Percentiles rank a stretch among this genome's conserved stretches.
phyloP scores from a whole-genome alignment of 2,113 vertebrate species.

The Macroglossus sobrinus region DNA sequence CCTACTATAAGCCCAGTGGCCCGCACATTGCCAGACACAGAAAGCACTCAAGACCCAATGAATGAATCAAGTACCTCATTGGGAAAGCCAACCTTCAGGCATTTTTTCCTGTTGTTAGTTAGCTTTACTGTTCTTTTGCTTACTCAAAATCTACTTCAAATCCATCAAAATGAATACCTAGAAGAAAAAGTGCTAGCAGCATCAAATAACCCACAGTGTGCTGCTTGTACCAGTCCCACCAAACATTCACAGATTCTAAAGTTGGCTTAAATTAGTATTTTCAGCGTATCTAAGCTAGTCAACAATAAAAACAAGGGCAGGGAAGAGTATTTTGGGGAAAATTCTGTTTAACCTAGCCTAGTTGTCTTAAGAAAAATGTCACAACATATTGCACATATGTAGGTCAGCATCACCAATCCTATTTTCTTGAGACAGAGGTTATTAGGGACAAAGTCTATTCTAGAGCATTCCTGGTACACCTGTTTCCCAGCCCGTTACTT shows the following conservation, averaged over 20 bases:
- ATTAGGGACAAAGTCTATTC: neutral
- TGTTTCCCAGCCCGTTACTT: neutral
- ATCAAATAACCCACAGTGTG: neutral
- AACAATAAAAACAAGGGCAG: neutral
- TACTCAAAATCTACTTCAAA: neutral
- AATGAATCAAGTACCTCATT: neutral
- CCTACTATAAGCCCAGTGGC: neutral
- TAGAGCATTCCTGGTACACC: neutral
- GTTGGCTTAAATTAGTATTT: neutral
- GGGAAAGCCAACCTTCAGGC: neutral
- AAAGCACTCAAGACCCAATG: neutral
- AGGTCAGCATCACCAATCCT: no score
- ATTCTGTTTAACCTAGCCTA: neutral
- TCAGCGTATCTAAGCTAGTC: neutral
- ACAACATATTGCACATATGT: fast-evolving
- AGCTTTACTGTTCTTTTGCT: neutral
- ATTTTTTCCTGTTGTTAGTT: neutral
- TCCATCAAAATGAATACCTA: neutral
- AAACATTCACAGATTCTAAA: neutral
- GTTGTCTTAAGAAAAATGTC: neutral
- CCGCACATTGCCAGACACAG: neutral
- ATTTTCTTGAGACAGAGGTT: neutral
- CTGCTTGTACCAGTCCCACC: neutral
- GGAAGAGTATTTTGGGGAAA: neutral
- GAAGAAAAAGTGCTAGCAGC: neutral